A percentile compares a stretch with the other conserved stretches of the same genome.
These are phyloP conservation scores for Pangasius macronema DNA, from an alignment of 2,797 vertebrate species.

Conservation along the genomic window DNA sequence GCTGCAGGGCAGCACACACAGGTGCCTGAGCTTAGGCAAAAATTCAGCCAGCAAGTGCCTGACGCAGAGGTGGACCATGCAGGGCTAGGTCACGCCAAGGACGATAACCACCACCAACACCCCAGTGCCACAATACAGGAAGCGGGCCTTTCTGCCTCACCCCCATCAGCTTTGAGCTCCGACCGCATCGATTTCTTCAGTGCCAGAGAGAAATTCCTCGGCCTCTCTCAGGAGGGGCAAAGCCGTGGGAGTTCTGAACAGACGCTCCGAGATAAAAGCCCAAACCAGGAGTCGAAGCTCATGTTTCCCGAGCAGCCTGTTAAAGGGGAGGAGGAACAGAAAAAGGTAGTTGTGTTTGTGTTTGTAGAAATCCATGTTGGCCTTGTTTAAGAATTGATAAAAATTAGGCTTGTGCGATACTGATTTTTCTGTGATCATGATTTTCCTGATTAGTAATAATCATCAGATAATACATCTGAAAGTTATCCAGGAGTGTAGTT, in stretches of 20 bases:
- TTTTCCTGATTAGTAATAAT: not conserved
- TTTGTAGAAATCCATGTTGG: not conserved
- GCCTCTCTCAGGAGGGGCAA: slow-evolving; percentile 83
- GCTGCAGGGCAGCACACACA: slow-evolving; percentile 56
- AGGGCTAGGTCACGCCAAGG: slow-evolving; percentile 50
- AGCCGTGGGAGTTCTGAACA: slow-evolving; percentile 47
- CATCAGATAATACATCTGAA: not conserved
- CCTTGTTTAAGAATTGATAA: not conserved
- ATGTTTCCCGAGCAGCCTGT: slow-evolving; percentile 39
- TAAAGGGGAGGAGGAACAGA: slow-evolving; percentile 53
- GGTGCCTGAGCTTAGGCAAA: slow-evolving; percentile 58
- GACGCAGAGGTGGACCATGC: slow-evolving; percentile 53
- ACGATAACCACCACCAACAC: slow-evolving; percentile 55
- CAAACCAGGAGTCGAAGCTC: slow-evolving; percentile 46
- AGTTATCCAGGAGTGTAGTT: not conserved
- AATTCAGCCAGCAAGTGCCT: slow-evolving; percentile 64
- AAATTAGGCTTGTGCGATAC: slow-evolving; percentile 16
- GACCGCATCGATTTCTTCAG: slow-evolving; percentile 96
- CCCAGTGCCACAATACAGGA: slow-evolving; percentile 68
- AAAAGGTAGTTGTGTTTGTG: slow-evolving; percentile 42
- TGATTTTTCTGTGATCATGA: not conserved
- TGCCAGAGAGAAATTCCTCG: slow-evolving; percentile 92
- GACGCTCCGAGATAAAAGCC: slow-evolving; percentile 51
- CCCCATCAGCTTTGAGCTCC: slow-evolving; percentile 68
- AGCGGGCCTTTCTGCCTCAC: slow-evolving; percentile 34